These are phyloP conservation scores for Hylyphantes graminicola DNA, from an alignment of 1,140 invertebrate genomes.

Conservation along the genomic window DNA sequence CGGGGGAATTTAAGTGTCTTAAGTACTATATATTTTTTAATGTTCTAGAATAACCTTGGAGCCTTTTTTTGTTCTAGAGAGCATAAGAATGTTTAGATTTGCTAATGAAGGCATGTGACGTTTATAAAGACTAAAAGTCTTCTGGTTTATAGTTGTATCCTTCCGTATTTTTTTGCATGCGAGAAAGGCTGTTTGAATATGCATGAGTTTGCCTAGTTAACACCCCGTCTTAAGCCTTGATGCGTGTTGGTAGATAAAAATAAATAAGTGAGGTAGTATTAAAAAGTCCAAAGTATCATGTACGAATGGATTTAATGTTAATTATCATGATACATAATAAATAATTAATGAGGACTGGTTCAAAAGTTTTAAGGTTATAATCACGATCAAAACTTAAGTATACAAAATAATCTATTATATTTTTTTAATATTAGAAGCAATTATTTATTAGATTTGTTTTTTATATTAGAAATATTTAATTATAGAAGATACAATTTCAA, in stretches of 20 bases:
- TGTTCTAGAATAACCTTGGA: not conserved
- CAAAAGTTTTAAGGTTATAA: no score
- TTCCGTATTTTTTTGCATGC: constrained; percentile 10
- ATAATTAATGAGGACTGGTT: no score
- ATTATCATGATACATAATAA: no score
- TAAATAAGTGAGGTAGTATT: constrained; percentile 30
- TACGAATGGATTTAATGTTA: not conserved
- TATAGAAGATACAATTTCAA: no score
- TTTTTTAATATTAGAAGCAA: no score
- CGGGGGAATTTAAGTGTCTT: constrained; percentile 8
- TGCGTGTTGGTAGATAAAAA: not conserved
- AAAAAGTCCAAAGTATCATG: constrained; percentile 26
- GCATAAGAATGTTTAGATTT: no score
- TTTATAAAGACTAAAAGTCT: constrained; percentile 37
- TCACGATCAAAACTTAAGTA: no score
- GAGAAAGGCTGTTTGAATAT: constrained; percentile 31
- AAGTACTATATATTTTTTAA: constrained; percentile 29
- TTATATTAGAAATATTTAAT: no score
- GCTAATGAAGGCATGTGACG: constrained; percentile 23
- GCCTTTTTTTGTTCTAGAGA: not conserved
- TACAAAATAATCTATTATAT: no score
- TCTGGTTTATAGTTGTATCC: constrained; percentile 22
- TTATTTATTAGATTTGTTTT: no score
- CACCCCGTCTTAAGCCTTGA: not conserved
- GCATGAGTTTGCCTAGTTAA: constrained; percentile 25